Evolutionary conservation across 2,888 invertebrate species (phyloP).

Genomic region (Podabrus alpinus): DNA sequence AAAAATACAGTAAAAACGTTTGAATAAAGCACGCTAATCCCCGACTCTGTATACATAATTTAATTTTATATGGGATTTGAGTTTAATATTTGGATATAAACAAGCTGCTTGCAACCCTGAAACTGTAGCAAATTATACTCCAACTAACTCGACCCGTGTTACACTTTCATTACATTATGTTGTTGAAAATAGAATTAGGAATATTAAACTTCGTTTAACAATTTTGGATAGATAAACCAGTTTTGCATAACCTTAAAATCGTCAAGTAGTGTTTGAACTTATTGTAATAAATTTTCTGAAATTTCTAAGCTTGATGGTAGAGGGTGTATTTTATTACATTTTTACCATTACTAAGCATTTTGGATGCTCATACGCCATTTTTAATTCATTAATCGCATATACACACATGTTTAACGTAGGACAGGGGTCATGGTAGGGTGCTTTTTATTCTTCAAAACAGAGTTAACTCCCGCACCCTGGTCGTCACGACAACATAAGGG

Average conservation of each 20-base stretch:
- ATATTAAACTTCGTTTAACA: slow-evolving; percentile 24
- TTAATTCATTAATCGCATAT: slow-evolving; percentile 28
- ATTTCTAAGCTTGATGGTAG: background rate
- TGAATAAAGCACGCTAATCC: slow-evolving; percentile 18
- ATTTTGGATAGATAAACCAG: background rate
- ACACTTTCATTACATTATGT: slow-evolving; percentile 30
- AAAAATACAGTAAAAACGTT: slow-evolving; percentile 14
- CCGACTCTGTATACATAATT: slow-evolving; percentile 22
- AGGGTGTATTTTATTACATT: background rate
- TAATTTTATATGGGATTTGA: slow-evolving; percentile 29
- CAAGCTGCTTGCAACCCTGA: slow-evolving; percentile 24
- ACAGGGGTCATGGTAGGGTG: slow-evolving; percentile 39
- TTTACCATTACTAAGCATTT: background rate
- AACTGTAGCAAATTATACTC: slow-evolving; percentile 26
- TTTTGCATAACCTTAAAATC: background rate
- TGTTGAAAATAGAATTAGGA: slow-evolving; percentile 26
- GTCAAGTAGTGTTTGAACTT: background rate
- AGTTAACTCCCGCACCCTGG: slow-evolving; percentile 38
- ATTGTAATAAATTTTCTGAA: background rate
- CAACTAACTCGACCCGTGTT: slow-evolving; percentile 21
- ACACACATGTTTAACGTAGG: slow-evolving; percentile 32
- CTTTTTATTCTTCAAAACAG: slow-evolving; percentile 32
- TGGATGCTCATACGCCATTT: slow-evolving; percentile 27
- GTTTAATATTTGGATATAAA: slow-evolving; percentile 28
- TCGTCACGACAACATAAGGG: slow-evolving; percentile 40